Evolutionary conservation across 1,140 invertebrate species (phyloP), one percentile per base, ranked within the genome.

Genomic region (Temnothorax curvispinosus): DNA sequence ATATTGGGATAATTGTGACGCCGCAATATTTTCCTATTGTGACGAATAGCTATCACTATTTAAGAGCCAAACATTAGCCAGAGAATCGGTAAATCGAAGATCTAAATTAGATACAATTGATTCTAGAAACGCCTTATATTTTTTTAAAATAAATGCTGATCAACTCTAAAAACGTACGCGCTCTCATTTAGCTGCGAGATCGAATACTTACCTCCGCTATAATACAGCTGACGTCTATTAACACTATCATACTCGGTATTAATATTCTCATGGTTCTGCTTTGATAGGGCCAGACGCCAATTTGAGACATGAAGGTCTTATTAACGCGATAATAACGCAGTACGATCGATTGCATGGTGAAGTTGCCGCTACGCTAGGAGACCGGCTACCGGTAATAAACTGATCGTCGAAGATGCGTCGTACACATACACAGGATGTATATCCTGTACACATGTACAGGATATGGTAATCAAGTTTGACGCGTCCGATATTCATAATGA

Each of bases 281-380:
- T 15, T 71, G 69, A 71, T 71, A 50, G 0, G 69, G 69, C 69
- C 69, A 71, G 27, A 2, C 15, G 27, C 69, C 69, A n/a, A 71
- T 32, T 7, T 71, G 69, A 3, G 69, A 71, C 69, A 71, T 50
- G 15, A 71, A 71, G 5, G 8, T 32, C 27, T 71, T 71, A 21
- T 71, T 71, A 52, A 32, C 15, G 3, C 21, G 13, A 15, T 71
- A 71, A 15, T 71, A 71, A 41, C 8, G 35, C 1, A 38, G 35
- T 41, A 65, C 15, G 2, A 15, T 2, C 62, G 62, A n/a, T 0
- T 65, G 18, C 62, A 65, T 65, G 62, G 7, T 41, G 35, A 6
- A 65, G 18, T 27, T n/a, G 35, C 7, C 35, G 62, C 35, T 6
- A 1, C 18, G 35, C 8, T 65, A 8, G 35, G 2, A 18, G 13